Conservation (phyloP, 2,113 vertebrate genomes). For the Arenaria interpres region DNA sequence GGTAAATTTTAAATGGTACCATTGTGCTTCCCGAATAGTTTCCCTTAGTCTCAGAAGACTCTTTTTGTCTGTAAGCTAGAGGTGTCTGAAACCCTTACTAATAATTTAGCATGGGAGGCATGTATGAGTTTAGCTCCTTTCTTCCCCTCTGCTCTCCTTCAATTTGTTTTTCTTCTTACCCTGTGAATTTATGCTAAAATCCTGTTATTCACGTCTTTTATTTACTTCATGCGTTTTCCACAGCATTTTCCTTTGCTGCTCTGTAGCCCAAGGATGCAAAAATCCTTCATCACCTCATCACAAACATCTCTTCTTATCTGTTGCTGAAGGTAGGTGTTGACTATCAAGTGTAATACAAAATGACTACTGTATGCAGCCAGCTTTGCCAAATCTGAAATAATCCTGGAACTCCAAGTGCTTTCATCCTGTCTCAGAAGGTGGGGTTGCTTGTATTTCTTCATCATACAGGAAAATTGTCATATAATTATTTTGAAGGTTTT, state of each 20-base stretch:
- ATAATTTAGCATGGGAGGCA: constrained; percentile 14
- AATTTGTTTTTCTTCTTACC: background rate
- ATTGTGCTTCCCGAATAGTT: constrained; percentile 62
- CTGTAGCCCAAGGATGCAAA: constrained; percentile 52
- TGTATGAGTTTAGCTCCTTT: constrained; percentile 21
- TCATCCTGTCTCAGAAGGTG: constrained; percentile 16
- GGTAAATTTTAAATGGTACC: constrained; percentile 67
- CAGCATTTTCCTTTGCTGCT: constrained; percentile 32
- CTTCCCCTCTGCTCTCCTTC: background rate
- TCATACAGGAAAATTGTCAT: constrained; percentile 39
- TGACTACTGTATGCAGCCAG: background rate
- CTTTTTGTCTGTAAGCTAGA: constrained; percentile 53
- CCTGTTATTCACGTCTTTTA: constrained; percentile 5
- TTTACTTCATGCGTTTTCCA: constrained; percentile 37
- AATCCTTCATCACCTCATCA: constrained; percentile 39
- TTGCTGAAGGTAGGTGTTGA: constrained; percentile 41
- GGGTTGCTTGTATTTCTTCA: constrained; percentile 20
- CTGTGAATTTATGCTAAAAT: constrained; percentile 52
- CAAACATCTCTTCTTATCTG: constrained; percentile 27
- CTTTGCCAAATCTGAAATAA: constrained; percentile 54
- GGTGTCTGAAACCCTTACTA: constrained; percentile 56
- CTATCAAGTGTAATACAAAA: constrained; percentile 18
- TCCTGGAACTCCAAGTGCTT: background rate
- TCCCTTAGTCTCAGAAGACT: constrained; percentile 57
- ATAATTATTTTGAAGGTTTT: constrained; percentile 46